Percentiles rank a stretch among this genome's conserved stretches.
phyloP scores from a whole-genome alignment of 2,113 vertebrate species.

The Cyanoderma ruficeps region DNA sequence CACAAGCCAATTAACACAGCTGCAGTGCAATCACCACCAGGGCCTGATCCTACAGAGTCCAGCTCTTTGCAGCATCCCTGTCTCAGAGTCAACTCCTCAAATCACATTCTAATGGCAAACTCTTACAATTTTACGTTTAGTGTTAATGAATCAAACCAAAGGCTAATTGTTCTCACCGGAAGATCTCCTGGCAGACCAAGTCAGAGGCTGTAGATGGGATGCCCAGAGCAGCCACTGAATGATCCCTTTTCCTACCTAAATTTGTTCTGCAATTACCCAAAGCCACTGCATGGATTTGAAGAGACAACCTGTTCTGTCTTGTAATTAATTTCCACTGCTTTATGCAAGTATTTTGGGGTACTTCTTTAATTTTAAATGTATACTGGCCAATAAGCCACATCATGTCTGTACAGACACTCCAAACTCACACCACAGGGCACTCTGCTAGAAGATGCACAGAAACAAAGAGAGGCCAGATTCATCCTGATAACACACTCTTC shows the following conservation, averaged over 20 bases:
- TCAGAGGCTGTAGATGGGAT: neutral
- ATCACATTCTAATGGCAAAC: neutral
- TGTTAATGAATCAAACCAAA: neutral
- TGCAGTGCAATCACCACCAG: neutral
- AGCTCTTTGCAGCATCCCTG: neutral
- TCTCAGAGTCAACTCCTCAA: neutral
- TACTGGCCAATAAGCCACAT: neutral
- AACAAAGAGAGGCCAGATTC: neutral
- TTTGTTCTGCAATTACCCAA: neutral
- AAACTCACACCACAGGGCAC: neutral
- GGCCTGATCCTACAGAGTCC: neutral
- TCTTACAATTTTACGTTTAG: neutral
- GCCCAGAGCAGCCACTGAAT: neutral
- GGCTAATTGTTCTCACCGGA: neutral
- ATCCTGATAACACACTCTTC: neutral
- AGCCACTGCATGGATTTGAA: neutral
- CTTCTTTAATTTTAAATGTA: neutral
- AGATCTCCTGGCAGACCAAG: neutral
- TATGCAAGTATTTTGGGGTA: neutral
- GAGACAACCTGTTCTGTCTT: neutral
- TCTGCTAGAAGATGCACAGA: neutral
- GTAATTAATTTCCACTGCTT: neutral
- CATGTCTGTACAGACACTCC: fast-evolving
- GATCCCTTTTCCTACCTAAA: neutral
- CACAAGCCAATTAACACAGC: neutral